phyloP scores from a whole-genome alignment of 2,888 invertebrate species.

The Pachliopta kotzebuea region DNA sequence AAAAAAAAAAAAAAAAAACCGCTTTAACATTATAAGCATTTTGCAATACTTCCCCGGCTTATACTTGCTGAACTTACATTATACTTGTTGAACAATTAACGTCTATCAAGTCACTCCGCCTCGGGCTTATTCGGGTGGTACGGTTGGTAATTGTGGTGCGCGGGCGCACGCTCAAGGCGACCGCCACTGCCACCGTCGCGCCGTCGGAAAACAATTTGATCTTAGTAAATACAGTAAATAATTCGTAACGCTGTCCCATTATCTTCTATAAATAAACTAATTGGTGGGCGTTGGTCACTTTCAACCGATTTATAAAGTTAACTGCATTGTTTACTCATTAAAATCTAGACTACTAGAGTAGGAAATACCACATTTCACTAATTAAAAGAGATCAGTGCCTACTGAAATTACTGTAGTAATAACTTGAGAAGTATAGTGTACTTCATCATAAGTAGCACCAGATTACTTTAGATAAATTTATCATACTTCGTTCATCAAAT shows the following conservation, averaged over 20 bases:
- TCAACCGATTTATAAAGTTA: slow-evolving; percentile 16
- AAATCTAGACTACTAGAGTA: no score
- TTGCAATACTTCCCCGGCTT: slow-evolving; percentile 41
- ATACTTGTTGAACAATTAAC: slow-evolving; percentile 61
- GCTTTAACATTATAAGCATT: neutral
- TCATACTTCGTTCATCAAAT: no score
- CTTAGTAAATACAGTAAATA: slow-evolving; percentile 33
- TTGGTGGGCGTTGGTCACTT: slow-evolving; percentile 18
- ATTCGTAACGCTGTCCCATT: slow-evolving; percentile 36
- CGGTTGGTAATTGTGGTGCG: slow-evolving; percentile 48
- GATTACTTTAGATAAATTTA: no score
- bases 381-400: no score
- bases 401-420: no score
- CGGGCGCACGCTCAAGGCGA: slow-evolving; percentile 50
- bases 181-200: slow-evolving; percentile 33
- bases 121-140: slow-evolving; percentile 42
- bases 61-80: slow-evolving; percentile 54
- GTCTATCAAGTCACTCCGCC: slow-evolving; percentile 51
- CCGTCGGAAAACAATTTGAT: slow-evolving; percentile 32
- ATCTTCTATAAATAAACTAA: slow-evolving; percentile 25
- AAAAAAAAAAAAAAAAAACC: no score
- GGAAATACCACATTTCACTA: no score
- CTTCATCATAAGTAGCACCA: no score
- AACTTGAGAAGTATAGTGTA: no score
- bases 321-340: no score